A percentile compares a stretch with the other conserved stretches of the same genome.
Conservation (phyloP, 2,113 vertebrate species). For the Rhinolophus ferrumequinum region DNA sequence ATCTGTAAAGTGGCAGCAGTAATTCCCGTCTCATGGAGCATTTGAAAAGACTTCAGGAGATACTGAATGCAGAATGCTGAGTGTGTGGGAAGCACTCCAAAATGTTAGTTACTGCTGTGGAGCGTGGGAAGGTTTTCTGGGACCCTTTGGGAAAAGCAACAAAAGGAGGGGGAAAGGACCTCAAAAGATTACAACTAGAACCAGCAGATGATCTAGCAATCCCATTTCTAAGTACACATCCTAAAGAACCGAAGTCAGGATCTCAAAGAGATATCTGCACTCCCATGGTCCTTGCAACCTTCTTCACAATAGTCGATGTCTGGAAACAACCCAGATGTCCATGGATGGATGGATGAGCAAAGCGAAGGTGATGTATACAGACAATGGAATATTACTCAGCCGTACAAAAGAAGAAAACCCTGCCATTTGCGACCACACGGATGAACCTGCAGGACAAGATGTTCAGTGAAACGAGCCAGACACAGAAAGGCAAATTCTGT, state of each 20-base stretch:
- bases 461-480: rapidly evolving
- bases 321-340: rapidly evolving
- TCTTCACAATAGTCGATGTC: rapidly evolving
- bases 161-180: too few relatives aligned
- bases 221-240: not conserved
- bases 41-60: too few relatives aligned
- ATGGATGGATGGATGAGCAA: rapidly evolving
- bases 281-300: rapidly evolving
- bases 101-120: rapidly evolving
- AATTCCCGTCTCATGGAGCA: too few relatives aligned
- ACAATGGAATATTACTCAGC: too few relatives aligned
- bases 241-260: not conserved
- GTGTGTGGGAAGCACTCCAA: rapidly evolving
- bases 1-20: not conserved
- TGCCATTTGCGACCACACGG: not conserved
- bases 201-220: too few relatives aligned
- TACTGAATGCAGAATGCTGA: rapidly evolving
- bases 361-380: rapidly evolving
- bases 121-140: too few relatives aligned
- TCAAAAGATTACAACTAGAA: too few relatives aligned
- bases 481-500: too few relatives aligned
- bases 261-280: not conserved
- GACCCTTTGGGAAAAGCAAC: not conserved
- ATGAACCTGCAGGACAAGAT: not conserved
- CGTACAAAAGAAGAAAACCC: not conserved